phyloP scores from a whole-genome alignment of 2,113 vertebrate species.

The Benitochromis conjunctus region DNA sequence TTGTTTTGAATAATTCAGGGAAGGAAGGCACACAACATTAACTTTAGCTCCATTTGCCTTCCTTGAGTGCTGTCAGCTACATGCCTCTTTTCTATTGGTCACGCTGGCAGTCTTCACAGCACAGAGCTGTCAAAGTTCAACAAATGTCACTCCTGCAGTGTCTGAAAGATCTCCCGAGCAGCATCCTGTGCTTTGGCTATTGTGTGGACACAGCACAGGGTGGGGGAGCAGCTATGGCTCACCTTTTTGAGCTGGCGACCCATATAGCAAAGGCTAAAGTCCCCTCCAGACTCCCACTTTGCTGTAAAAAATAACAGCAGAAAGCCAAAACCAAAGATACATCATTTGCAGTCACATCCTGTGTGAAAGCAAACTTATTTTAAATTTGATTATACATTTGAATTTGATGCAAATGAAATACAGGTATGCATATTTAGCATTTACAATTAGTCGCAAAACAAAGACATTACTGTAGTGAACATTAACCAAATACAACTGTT shows the following conservation, averaged over 20 bases:
- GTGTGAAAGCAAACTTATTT: accelerated
- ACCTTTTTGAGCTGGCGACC: not conserved
- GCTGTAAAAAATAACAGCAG: not conserved
- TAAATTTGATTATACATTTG: not conserved
- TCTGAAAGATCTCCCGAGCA: not conserved
- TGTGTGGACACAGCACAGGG: not conserved
- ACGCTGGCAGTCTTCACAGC: not conserved
- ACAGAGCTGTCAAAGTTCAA: not conserved
- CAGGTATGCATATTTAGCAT: not conserved
- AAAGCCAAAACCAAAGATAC: not conserved
- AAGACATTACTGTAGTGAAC: not conserved
- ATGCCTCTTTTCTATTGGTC: not conserved
- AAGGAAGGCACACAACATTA: not conserved
- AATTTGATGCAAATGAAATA: not conserved
- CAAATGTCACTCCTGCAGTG: not conserved
- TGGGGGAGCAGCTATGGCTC: not conserved
- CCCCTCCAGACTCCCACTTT: not conserved
- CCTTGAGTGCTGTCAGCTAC: not conserved
- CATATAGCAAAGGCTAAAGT: not conserved
- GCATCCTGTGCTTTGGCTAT: not conserved
- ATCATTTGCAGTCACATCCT: accelerated
- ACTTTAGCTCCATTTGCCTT: not conserved
- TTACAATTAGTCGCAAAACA: not conserved
- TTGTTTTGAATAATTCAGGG: not conserved
- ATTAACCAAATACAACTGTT: too few relatives aligned